Base-by-base conservation (phyloP, 2,113 vertebrate genomes). In the Mixornis gularis region DNA sequence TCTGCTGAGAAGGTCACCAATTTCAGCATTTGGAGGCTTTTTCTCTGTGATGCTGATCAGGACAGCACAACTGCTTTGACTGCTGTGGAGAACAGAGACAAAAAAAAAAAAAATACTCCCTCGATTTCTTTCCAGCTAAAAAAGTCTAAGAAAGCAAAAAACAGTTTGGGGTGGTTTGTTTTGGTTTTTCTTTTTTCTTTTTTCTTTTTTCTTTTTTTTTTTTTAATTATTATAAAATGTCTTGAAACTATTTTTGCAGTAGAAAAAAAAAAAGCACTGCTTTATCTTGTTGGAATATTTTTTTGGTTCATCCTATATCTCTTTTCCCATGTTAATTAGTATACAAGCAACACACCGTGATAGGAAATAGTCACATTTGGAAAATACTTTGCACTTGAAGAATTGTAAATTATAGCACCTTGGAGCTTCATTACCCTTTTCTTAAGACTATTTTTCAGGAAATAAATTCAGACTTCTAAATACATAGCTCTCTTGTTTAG, bases 1-100 rank as follows among this genome's bases (percentile, higher is more conserved):
- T 94, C 92, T 97, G 34, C 89, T 90, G 80, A 96, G 95, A 96
- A 96, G 94, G 95, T 96, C 95, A 96, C 66, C 95, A 84, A 89
- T 97, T 94, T 89, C 92, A 95, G 27, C 64, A 80, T 92, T 94
- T 87, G 60, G 76, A 94, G 71, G 79, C 58, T 94, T 34, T 95
- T 95, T 89, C 69, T 80, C 81, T 89, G 51, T 76, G 59, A 72
- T 95, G 89, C 32, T 94, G 94, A 92, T 94, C 83, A 93, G 88
- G 85, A 91, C 32, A 60, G 83, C 51, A 82, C 40, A 86, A 82
- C 66, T 95, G 41, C 38, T 79, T 69, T 92, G 80, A 71, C 84
- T 92, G 40, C 52, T 83, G 38, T 44, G 86, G 48, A 93, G 68
- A 77, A 25, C 10, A 80, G 40, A 94, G n/a, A 85, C 24, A 1